Evolutionary conservation across 2,113 vertebrate genomes (phyloP).

Genomic region (Chamaea fasciata): DNA sequence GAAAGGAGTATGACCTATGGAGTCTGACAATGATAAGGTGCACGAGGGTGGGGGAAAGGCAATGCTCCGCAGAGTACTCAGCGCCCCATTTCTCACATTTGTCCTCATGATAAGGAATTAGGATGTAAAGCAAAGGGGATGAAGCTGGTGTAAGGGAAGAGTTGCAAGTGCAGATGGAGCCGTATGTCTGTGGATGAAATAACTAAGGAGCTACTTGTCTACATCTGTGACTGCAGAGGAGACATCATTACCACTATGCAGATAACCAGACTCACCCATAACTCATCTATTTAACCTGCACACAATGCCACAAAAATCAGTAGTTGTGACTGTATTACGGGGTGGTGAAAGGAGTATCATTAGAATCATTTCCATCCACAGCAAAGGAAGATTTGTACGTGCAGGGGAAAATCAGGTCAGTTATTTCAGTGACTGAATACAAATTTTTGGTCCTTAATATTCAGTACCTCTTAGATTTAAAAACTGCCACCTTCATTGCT

Average conservation of each 20-base stretch:
- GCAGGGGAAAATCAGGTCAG: not conserved
- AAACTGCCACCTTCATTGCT: not conserved
- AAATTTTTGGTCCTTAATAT: not conserved
- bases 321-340: not conserved
- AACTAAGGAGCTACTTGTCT: not conserved
- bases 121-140: not conserved
- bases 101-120: not conserved
- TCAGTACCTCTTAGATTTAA: not conserved
- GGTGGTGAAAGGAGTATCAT: not conserved
- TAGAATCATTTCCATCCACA: not conserved
- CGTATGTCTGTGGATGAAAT: not conserved
- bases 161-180: not conserved
- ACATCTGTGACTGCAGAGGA: not conserved
- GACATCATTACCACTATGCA: not conserved
- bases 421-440: not conserved
- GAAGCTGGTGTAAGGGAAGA: not conserved
- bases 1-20: not conserved
- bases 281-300: not conserved
- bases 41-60: not conserved
- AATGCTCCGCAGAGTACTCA: fast-evolving
- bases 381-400: not conserved
- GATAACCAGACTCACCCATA: not conserved
- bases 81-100: not conserved
- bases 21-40: not conserved
- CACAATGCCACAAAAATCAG: not conserved